phyloP scores from a whole-genome alignment of 2,888 invertebrate species.

The Agrilus biguttatus region DNA sequence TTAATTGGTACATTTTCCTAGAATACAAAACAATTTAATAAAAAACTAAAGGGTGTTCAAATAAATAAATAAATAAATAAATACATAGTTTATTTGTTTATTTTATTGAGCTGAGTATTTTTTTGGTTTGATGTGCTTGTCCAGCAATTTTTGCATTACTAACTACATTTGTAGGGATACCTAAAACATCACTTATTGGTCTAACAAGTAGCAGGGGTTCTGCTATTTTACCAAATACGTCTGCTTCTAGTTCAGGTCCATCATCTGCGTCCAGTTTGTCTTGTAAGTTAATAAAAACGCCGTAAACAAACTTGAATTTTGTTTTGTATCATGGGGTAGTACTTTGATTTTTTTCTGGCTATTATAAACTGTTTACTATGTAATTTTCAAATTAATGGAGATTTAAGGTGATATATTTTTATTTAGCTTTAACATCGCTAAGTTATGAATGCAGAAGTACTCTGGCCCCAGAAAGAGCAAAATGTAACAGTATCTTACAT shows the following conservation, averaged over 20 bases:
- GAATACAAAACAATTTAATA: too few species aligned
- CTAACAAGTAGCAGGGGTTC: slow-evolving; percentile 59
- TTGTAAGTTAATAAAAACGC: slow-evolving; percentile 33
- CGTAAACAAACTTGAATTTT: background rate
- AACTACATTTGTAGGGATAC: slow-evolving; percentile 45
- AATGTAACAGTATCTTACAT: slow-evolving; percentile 90
- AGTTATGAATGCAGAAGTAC: slow-evolving; percentile 35
- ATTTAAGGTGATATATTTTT: background rate
- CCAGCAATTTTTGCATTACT: too few species aligned
- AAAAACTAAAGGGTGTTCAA: too few species aligned
- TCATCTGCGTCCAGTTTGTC: slow-evolving; percentile 51
- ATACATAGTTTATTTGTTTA: too few species aligned
- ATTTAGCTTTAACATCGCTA: slow-evolving; percentile 47
- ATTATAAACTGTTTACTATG: background rate
- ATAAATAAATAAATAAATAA: too few species aligned
- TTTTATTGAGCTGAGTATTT: too few species aligned
- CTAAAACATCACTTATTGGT: slow-evolving; percentile 67
- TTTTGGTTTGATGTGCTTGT: too few species aligned
- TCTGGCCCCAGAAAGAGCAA: slow-evolving; percentile 65
- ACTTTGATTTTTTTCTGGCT: background rate
- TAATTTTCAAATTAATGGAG: background rate
- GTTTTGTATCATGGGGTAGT: slow-evolving; percentile 1
- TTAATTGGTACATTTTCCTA: too few species aligned
- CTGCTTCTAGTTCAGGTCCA: slow-evolving; percentile 57
- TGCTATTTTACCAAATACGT: slow-evolving; percentile 46